phyloP scores from a whole-genome alignment of 2,113 vertebrate species.

The Entosphenus tridentatus region DNA sequence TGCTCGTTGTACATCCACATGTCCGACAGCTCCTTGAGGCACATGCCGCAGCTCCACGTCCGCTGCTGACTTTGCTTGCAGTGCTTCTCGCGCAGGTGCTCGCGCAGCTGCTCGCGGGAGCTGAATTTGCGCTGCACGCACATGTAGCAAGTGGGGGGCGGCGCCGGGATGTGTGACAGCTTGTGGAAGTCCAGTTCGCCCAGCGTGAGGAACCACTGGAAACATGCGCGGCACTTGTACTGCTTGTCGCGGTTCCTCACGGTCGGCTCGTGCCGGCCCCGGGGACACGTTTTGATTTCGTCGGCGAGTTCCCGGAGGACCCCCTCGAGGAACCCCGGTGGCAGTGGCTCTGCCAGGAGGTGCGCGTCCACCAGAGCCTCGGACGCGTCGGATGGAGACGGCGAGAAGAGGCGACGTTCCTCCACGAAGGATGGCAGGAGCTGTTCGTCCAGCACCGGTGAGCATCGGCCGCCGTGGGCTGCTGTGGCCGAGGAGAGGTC shows the following conservation, averaged over 20 bases:
- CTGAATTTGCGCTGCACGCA: conserved; percentile 86
- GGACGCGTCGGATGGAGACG: too few species aligned
- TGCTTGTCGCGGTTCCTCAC: conserved; percentile 47
- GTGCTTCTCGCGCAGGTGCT: conserved; percentile 75
- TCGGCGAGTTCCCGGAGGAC: too few species aligned
- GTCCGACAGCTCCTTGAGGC: conserved; percentile 67
- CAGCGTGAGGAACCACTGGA: conserved; percentile 66
- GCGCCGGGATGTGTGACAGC: conserved; percentile 67
- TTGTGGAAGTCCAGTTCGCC: conserved; percentile 82
- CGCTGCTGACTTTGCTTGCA: conserved; percentile 55
- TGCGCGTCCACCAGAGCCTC: too few species aligned
- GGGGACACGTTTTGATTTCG: too few species aligned
- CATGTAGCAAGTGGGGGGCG: conserved; percentile 91
- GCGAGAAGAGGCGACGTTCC: too few species aligned
- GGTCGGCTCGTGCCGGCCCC: conserved; percentile 21
- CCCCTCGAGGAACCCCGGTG: too few species aligned
- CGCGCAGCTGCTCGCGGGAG: conserved; percentile 65
- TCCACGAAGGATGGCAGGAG: too few species aligned
- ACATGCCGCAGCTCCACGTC: conserved; percentile 84
- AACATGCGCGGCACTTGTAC: conserved; percentile 84
- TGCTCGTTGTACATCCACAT: conserved; percentile 98
- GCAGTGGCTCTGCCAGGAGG: too few species aligned
- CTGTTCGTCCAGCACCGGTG: too few species aligned
- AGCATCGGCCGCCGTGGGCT: too few species aligned
- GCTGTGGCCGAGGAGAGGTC: too few species aligned